Evolutionary conservation across 2,888 invertebrate species (phyloP).

Genomic region (Chrysolina americana): DNA sequence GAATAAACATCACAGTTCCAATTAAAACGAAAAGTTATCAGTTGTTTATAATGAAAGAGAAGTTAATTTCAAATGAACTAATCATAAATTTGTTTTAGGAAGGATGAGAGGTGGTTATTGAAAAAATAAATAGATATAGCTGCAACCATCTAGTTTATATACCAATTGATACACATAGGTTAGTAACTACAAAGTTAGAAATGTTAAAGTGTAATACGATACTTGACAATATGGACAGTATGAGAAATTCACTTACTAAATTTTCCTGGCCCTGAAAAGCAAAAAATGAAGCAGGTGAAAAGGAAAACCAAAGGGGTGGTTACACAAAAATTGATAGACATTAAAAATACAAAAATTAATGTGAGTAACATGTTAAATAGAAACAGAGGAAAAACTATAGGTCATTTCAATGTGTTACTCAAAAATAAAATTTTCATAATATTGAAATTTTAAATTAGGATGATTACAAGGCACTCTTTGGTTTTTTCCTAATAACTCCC

Average conservation of each 20-base stretch:
- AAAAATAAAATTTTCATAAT: conserved; percentile 3
- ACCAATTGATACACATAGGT: conserved; percentile 18
- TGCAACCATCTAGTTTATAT: conserved; percentile 22
- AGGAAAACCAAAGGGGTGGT: conserved; percentile 61
- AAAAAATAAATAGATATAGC: conserved; percentile 20
- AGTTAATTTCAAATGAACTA: neutral
- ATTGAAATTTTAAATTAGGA: too few relatives aligned
- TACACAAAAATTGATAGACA: conserved; percentile 46
- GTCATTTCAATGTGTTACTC: conserved; percentile 59
- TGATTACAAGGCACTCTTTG: too few relatives aligned
- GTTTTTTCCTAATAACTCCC: too few relatives aligned
- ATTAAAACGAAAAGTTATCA: too few relatives aligned
- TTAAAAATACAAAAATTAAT: conserved; percentile 32
- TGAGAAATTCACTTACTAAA: conserved; percentile 74
- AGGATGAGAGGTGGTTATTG: conserved; percentile 25
- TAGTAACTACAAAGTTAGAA: conserved; percentile 5
- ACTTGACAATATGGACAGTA: conserved; percentile 32
- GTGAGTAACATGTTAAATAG: conserved; percentile 46
- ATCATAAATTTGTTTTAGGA: neutral
- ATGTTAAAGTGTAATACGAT: conserved; percentile 32
- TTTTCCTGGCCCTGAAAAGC: conserved; percentile 77
- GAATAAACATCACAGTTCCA: too few relatives aligned
- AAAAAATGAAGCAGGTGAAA: conserved; percentile 66
- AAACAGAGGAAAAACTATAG: conserved; percentile 45
- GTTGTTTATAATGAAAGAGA: too few relatives aligned